Base-by-base conservation (phyloP, 2,797 vertebrate species). In the Lateolabrax maculatus region DNA sequence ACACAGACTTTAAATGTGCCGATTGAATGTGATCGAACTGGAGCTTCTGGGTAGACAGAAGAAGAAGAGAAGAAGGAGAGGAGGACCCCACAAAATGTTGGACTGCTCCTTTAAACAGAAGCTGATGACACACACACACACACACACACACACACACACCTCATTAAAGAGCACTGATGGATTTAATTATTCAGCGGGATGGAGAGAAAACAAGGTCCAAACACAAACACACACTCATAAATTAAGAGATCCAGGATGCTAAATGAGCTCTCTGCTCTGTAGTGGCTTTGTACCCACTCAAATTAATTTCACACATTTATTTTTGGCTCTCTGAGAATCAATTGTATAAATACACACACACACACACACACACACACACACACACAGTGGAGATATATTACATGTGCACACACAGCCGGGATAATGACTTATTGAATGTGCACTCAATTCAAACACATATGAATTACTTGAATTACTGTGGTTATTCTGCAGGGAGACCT, bases 221-320 rank as follows among this genome's bases (percentile, higher is more conserved):
- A 58, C 25, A 53, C 51, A 53, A 23, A 52, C 51, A 51, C 57
- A 61, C 57, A 62, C 58, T 15, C 27, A 52, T 63, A 49, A 56
- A 77, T 49, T 10, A 62, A 31, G 55, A 53, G 34, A 55, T 44
- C 9, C 56, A 9, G 6, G 37, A 36, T 51, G 29, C 18, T 67
- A 58, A 66, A 51, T 6, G 58, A 77, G 51, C 58, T 64, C 25
- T 49, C 44, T 37, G n/a, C 61, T 66, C 62, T 49, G 65, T 23
- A 77, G 34, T 51, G 52, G 44, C 68, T 77, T 72, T 81, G 74
- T 81, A 23, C 56, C 1, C 27, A 43, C 49, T 8, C 34, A 55
- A 60, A 51, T 62, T 72, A n/a, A 76, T 72, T 56, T 81, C 61
- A 55, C 62, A 77, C 49, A 27, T 71, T 67, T 62, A 76, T 71